phyloP scores from a whole-genome alignment of 2,113 vertebrate species.

The Rhea americana region DNA sequence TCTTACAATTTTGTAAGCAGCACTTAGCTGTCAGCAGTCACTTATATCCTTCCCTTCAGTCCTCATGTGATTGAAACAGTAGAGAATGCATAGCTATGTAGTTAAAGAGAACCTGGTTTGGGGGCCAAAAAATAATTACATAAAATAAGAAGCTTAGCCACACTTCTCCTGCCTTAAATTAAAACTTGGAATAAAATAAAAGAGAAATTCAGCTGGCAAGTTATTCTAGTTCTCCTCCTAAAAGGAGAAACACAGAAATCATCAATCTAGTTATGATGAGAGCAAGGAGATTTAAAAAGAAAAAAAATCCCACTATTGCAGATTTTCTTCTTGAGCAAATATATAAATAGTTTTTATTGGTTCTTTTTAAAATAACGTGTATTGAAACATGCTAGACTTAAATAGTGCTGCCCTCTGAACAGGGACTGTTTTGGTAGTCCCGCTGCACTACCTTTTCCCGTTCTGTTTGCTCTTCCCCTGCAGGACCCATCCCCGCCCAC shows the following conservation, averaged over 20 bases:
- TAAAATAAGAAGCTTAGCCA: slow-evolving; percentile 56
- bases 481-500: background rate
- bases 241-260: slow-evolving; percentile 26
- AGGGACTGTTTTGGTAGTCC: fast-evolving
- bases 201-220: slow-evolving; percentile 38
- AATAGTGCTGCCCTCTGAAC: background rate
- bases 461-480: background rate
- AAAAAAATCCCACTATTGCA: background rate
- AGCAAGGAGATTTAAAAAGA: background rate
- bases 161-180: slow-evolving; percentile 66
- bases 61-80: background rate
- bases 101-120: background rate
- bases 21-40: background rate
- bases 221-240: slow-evolving; percentile 1
- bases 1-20: background rate
- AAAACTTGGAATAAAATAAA: slow-evolving; percentile 68
- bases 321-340: background rate
- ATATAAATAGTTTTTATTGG: slow-evolving; percentile 22
- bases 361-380: background rate
- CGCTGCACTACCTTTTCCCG: background rate
- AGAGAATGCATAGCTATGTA: background rate
- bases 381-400: background rate
- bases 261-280: background rate
- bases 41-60: background rate
- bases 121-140: slow-evolving; percentile 54